phyloP scores from a whole-genome alignment of 2,888 invertebrate genomes.

The Phania funesta region DNA sequence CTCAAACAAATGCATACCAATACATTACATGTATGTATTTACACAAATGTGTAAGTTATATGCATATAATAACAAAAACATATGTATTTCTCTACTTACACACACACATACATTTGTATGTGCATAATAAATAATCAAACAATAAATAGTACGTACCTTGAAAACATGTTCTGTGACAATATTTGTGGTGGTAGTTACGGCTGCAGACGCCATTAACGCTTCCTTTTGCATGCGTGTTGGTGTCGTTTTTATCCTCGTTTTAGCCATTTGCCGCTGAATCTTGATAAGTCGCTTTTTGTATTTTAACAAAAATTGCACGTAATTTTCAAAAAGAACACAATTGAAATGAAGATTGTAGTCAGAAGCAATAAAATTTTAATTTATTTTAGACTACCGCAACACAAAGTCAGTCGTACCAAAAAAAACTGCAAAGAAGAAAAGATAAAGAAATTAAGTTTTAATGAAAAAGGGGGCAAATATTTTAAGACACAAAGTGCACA shows the following conservation, averaged over 20 bases:
- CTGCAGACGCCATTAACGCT: constrained; percentile 68
- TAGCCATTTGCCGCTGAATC: constrained; percentile 73
- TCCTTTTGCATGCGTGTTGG: constrained; percentile 75
- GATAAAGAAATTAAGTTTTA: constrained; percentile 2
- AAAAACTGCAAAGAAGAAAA: constrained; percentile 17
- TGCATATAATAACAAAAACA: too few species aligned
- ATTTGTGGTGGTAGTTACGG: constrained; percentile 53
- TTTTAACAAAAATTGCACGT: constrained; percentile 4
- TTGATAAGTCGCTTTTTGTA: not conserved
- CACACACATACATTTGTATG: not conserved
- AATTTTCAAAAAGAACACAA: not conserved
- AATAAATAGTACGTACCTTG: constrained; percentile 53
- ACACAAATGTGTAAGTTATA: too few species aligned
- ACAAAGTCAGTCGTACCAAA: not conserved
- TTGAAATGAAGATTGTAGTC: not conserved
- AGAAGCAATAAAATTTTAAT: not conserved
- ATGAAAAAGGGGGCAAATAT: not conserved
- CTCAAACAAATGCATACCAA: too few species aligned
- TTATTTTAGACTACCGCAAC: not conserved
- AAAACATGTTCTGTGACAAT: constrained; percentile 56
- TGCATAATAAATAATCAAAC: not conserved
- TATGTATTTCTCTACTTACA: too few species aligned
- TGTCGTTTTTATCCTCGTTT: constrained; percentile 77
- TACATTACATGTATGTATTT: too few species aligned
- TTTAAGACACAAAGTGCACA: not conserved